A percentile compares a stretch with the other conserved stretches of the same genome.
Conservation (phyloP, 2,797 vertebrate species). For the Protonibea diacanthus region DNA sequence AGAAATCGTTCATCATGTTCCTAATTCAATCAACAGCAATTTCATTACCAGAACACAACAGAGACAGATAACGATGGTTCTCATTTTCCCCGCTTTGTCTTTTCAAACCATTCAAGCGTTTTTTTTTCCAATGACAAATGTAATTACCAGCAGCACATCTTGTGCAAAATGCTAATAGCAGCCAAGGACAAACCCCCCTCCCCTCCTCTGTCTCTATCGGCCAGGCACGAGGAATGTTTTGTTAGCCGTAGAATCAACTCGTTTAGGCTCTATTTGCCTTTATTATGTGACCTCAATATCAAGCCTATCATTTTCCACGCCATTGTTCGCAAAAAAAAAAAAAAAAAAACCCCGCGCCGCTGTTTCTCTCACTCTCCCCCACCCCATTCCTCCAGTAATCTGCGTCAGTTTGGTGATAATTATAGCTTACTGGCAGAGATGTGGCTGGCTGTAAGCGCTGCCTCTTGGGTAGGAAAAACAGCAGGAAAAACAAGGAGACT, state of each 20-base stretch:
- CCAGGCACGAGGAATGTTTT: conserved; percentile 27
- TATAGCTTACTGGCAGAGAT: conserved; percentile 76
- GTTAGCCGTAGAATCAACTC: conserved; percentile 64
- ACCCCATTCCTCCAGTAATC: conserved; percentile 63
- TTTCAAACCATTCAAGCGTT: conserved; percentile 52
- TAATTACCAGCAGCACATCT: conserved; percentile 61
- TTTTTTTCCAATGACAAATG: conserved; percentile 34
- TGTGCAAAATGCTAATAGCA: conserved; percentile 51
- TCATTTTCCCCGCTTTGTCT: conserved; percentile 27
- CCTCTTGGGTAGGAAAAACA: conserved; percentile 45
- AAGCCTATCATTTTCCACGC: conserved; percentile 68
- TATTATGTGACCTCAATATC: conserved; percentile 68
- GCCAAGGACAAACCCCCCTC: conserved; percentile 44
- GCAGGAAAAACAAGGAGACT: conserved; percentile 51
- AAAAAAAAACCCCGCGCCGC: conserved; percentile 30
- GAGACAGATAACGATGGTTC: conserved; percentile 24
- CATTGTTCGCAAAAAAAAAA: conserved; percentile 62
- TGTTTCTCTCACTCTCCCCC: conserved; percentile 38
- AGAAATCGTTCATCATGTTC: conserved; percentile 43
- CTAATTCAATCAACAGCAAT: conserved; percentile 58
- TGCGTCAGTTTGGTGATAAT: conserved; percentile 74
- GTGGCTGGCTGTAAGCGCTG: conserved; percentile 55
- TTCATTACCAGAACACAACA: conserved; percentile 55
- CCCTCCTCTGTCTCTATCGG: conserved; percentile 30
- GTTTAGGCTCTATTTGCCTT: conserved; percentile 65